Percentiles rank a stretch among this genome's conserved stretches.
These are phyloP conservation scores for Megalurothrips usitatus DNA, from an alignment of 2,888 invertebrate genomes.

Conservation along the genomic window DNA sequence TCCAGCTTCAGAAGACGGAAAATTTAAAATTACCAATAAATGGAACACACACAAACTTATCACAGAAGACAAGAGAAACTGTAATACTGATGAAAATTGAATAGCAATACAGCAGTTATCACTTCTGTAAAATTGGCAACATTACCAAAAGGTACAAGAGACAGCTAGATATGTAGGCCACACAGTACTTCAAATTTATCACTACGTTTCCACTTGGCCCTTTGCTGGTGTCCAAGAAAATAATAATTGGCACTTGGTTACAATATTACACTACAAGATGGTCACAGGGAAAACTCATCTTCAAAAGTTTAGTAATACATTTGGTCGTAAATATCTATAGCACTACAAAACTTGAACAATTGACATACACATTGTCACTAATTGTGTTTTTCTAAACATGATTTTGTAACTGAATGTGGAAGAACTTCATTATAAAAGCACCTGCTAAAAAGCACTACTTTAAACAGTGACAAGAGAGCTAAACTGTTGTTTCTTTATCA, in stretches of 20 bases:
- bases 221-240: neutral
- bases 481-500: slow-evolving; percentile 70
- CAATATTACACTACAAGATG: neutral
- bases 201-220: neutral
- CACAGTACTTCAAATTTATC: neutral
- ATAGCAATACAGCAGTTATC: neutral
- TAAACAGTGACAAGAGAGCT: slow-evolving; percentile 33
- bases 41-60: neutral
- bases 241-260: neutral
- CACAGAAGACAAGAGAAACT: neutral
- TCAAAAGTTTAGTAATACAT: neutral
- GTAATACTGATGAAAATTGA: neutral
- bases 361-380: neutral
- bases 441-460: neutral
- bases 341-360: neutral
- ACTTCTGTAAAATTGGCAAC: neutral
- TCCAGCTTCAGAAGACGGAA: neutral
- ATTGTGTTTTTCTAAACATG: neutral
- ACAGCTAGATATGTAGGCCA: neutral
- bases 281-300: neutral
- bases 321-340: neutral
- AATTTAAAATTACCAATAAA: neutral
- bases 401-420: neutral
- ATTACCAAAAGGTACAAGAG: neutral
- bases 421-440: neutral